Evolutionary conservation across 2,113 vertebrate genomes (phyloP), one percentile per base, ranked within the genome.

Genomic region (Columbina picui): DNA sequence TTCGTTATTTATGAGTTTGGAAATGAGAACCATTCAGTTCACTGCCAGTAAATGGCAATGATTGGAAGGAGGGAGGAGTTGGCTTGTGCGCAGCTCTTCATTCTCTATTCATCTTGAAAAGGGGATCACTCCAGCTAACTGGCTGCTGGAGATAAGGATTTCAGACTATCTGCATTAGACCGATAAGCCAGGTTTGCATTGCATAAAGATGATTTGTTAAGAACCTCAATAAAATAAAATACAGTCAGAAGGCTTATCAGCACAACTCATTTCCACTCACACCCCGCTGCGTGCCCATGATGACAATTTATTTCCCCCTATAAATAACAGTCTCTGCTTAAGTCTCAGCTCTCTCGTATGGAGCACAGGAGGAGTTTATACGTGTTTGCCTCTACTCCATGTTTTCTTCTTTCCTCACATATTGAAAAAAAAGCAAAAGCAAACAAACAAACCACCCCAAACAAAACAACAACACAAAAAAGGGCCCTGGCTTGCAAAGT

Each of bases 81-180:
- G 14, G 65, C 60, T 87, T 94, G 80, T 82, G 82, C 59, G 84
- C 61, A 59, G 94, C 94, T 97, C 97, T 97, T 98, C 96, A 98
- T 96, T 97, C 91, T 86, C 97, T 97, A 47, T 87, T 97, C 97
- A 91, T 93, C 95, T 94, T 97, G 96, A 96, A 81, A 96, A 96
- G 98, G 97, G 97, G 97, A 98, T 98, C 98, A 98, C 98, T 98
- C 98, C 97, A 98, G 98, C 98, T 98, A 98, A 98, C 97, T 98
- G 98, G 97, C 96, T 98, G 80, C 20, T 95, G 92, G 97, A 98
- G 99, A 99, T 99, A 99, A 99, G 99, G 97, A 97, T 98, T 99
- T 98, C 98, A 98, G 97, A 98, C 98, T 98, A 96, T 98, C 99
- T 99, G 99, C 98, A 96, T 98, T 98, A 95, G 91, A 69, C 97